Percentiles rank a stretch among this genome's conserved stretches.
Conservation (phyloP, 1,140 invertebrate species). For the Papilio glaucus region DNA sequence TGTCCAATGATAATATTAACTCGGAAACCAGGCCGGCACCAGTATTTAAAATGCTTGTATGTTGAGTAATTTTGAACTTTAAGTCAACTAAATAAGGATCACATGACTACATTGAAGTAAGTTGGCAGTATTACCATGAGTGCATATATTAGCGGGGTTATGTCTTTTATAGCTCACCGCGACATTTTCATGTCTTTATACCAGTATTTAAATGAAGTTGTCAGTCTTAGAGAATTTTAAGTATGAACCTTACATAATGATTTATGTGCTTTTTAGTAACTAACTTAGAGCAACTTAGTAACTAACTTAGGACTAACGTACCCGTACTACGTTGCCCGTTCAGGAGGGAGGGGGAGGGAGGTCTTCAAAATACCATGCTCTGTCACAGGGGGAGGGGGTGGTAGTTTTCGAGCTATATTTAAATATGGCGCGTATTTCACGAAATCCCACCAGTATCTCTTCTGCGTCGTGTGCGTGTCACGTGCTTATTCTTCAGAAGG, state of each 20-base stretch:
- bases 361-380: no score
- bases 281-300: slow-evolving; percentile 7
- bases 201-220: slow-evolving; percentile 33
- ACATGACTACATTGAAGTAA: slow-evolving; percentile 16
- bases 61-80: slow-evolving; percentile 38
- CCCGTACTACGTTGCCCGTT: no score
- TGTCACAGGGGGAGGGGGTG: no score
- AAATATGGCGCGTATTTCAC: no score
- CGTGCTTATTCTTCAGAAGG: no score
- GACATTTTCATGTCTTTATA: slow-evolving; percentile 57
- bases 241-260: not conserved
- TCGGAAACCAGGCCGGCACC: not conserved
- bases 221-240: slow-evolving; percentile 24
- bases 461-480: no score
- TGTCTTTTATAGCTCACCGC: slow-evolving; percentile 47
- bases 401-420: no score
- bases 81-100: slow-evolving; percentile 35
- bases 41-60: slow-evolving; percentile 22
- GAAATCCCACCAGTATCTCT: no score
- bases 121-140: slow-evolving; percentile 16
- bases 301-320: not conserved
- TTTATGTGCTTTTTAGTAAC: not conserved
- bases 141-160: slow-evolving; percentile 49
- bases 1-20: not conserved
- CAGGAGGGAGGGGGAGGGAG: no score